phyloP scores from a whole-genome alignment of 1,140 invertebrate species.

The Drosophila serrata region DNA sequence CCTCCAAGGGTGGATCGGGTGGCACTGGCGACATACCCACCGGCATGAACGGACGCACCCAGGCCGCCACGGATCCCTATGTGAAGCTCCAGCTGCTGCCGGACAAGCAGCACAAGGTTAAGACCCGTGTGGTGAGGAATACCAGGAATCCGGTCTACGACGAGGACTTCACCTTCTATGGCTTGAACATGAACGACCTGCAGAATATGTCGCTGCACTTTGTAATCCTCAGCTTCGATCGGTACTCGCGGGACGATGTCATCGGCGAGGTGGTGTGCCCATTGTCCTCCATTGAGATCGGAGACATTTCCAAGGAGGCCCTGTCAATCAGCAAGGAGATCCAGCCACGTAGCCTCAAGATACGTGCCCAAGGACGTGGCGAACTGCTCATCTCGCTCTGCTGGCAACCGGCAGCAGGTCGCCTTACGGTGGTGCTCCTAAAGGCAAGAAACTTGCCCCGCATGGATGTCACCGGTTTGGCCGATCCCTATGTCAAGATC shows the following conservation, averaged over 20 bases:
- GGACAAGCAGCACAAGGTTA: constrained; percentile 97
- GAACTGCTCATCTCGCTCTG: constrained; percentile 96
- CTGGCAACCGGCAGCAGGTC: constrained; percentile 96
- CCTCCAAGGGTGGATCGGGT: constrained; percentile 89
- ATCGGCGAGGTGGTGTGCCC: constrained; percentile 98
- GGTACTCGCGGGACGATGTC: constrained; percentile 98
- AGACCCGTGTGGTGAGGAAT: constrained; percentile 96
- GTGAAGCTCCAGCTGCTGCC: constrained; percentile 97
- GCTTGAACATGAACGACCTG: constrained; percentile 93
- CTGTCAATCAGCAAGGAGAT: constrained; percentile 93
- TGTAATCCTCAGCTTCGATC: constrained; percentile 97
- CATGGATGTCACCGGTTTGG: constrained; percentile 98
- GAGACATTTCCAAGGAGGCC: constrained; percentile 92
- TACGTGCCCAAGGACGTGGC: constrained; percentile 94
- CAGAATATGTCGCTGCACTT: constrained; percentile 96
- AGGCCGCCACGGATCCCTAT: constrained; percentile 93
- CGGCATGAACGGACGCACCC: constrained; percentile 85
- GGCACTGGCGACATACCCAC: constrained; percentile 81
- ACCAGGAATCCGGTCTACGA: constrained; percentile 97
- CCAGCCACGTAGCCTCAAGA: constrained; percentile 94
- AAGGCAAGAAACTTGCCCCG: constrained; percentile 97
- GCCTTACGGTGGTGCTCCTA: constrained; percentile 95
- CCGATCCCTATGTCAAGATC: constrained; percentile 98
- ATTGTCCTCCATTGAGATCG: constrained; percentile 91
- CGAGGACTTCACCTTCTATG: constrained; percentile 98